Percentiles rank a stretch among this genome's conserved stretches.
These are phyloP conservation scores for Caerostris extrusa DNA, from an alignment of 1,140 invertebrate genomes.

Conservation along the genomic window DNA sequence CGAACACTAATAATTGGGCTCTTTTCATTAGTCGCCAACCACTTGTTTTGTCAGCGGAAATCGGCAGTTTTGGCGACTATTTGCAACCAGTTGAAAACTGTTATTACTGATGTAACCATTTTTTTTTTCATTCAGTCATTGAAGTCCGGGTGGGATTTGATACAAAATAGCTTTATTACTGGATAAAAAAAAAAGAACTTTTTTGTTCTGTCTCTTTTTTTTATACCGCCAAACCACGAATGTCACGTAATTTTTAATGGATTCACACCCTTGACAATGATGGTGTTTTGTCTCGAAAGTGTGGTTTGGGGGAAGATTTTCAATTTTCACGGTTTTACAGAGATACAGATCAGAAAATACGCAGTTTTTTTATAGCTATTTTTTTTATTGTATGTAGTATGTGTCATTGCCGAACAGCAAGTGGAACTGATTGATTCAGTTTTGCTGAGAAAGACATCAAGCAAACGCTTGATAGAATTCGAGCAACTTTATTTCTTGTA, in stretches of 20 bases:
- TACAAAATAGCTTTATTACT: slow-evolving; percentile 10
- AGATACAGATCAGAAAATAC: slow-evolving; percentile 3
- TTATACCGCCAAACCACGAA: background rate
- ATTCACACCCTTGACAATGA: slow-evolving; percentile 55
- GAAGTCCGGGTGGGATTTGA: background rate
- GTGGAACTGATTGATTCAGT: slow-evolving; percentile 56
- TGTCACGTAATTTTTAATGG: slow-evolving; percentile 63
- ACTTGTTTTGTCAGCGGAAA: slow-evolving; percentile 24
- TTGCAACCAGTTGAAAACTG: slow-evolving; percentile 15
- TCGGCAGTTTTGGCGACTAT: slow-evolving; percentile 38
- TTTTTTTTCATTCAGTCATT: background rate
- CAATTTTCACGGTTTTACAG: slow-evolving; percentile 50
- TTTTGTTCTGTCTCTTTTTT: background rate
- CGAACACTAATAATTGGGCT: background rate
- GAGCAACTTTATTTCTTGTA: background rate
- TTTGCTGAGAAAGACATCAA: background rate
- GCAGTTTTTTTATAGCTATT: background rate
- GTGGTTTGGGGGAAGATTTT: slow-evolving; percentile 38
- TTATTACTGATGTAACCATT: slow-evolving; percentile 26
- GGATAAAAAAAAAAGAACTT: background rate
- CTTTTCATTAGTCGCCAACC: slow-evolving; percentile 29
- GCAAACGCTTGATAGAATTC: background rate
- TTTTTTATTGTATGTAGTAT: background rate
- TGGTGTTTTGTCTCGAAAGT: slow-evolving; percentile 47
- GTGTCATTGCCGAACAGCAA: background rate